Evolutionary conservation across 2,797 vertebrate species (phyloP), one percentile per base, ranked within the genome.

Genomic region (Pipistrellus pipistrellus): DNA sequence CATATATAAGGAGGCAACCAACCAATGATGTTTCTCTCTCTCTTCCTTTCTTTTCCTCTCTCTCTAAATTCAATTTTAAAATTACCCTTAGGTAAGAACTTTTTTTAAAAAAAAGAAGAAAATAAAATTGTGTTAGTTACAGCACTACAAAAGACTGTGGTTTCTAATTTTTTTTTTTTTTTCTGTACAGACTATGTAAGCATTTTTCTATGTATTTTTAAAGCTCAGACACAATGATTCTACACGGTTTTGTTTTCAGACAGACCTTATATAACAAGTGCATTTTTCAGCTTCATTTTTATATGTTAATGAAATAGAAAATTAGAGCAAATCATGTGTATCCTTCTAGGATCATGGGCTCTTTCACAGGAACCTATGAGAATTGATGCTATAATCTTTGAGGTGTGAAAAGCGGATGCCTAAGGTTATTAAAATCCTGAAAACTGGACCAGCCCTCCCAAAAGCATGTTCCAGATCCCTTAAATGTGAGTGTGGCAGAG

Each of bases 361-460:
- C 9, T 81, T 85, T 57, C 9, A 5, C 10, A 2, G n/a, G 68
- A 78, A 46, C 51, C 53, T 68, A 55, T 82, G 20, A 46, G 8
- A 73, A 21, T 41, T 25, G 10, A 95, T 80, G 41, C 82, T 94
- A 12, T 95, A 94, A 96, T 96, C 96, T 97, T 97, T 95, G 80
- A 96, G 30, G 30, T 62, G 12, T 41, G 62, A 57, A 68, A 7
- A 86, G n/a, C 25, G 1, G 64, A n/a, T 18, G 27, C 66, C 41
- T 88, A 48, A 85, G 38, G 21, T 76, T 86, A 48, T 76, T 64
- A 62, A 95, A 91, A 91, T 15, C 27, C 17, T 35, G 23, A n/a
- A 32, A 62, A 73, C 41, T 82, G 20, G 32, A 21, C 9, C 13
- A 76, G 35, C 30, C 48, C 17, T 85, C 77, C 78, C 25, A 53